phyloP scores from a whole-genome alignment of 2,113 vertebrate species.

The Clarias batrachus region DNA sequence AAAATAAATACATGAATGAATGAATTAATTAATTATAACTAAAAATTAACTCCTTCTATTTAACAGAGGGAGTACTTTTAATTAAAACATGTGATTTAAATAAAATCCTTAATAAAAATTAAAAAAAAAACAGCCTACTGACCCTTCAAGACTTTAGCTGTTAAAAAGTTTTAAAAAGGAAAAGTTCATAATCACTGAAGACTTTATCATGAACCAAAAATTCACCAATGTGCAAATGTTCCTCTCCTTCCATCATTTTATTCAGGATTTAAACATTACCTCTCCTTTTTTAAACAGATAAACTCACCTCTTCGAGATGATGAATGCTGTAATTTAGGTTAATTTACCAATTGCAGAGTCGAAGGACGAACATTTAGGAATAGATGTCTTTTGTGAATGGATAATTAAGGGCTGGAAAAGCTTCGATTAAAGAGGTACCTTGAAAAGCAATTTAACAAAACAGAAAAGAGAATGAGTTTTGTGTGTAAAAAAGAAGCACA shows the following conservation, averaged over 20 bases:
- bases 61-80: background rate
- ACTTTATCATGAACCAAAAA: background rate
- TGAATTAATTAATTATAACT: background rate
- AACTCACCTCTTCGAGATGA: constrained; percentile 11
- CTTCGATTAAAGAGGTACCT: constrained; percentile 19
- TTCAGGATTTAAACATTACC: constrained; percentile 11
- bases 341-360: constrained; percentile 12
- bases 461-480: background rate
- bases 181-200: background rate
- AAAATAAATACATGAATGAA: background rate
- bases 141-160: background rate
- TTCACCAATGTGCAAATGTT: background rate
- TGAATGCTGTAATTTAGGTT: constrained; percentile 16
- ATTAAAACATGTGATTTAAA: background rate
- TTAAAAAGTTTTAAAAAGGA: background rate
- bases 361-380: constrained; percentile 3
- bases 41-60: background rate
- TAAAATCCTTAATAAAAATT: too few relatives aligned
- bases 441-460: background rate
- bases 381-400: background rate
- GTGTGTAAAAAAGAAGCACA: background rate
- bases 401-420: background rate
- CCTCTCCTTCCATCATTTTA: background rate
- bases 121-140: background rate
- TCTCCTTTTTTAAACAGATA: constrained; percentile 4